Evolutionary conservation across 2,888 invertebrate species (phyloP), one percentile per base, ranked within the genome.

Genomic region (Bedellia somnulentella): DNA sequence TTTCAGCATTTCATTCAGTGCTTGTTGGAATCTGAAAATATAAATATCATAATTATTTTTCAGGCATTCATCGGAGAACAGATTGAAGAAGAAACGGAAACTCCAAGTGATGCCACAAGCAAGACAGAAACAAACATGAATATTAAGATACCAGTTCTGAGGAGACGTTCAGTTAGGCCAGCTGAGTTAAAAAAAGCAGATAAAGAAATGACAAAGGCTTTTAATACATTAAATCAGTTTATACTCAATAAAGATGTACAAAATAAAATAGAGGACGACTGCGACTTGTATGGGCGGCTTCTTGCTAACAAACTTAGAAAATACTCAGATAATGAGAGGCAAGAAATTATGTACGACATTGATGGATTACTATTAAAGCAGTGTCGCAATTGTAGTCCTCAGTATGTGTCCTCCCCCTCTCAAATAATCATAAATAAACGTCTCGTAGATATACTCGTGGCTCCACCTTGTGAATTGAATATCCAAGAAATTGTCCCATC

Each of bases 121-220:
- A 4, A 21, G 9, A n/a, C 9, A 10, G 21, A 9, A 10, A 21
- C 21, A 10, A 21, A n/a, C 9, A 21, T n/a, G 21, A 21, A 21
- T 9, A 10, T 21, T 10, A 21, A 10, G 9, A 21, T 21, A n/a
- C 21, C 9, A 21, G 21, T 10, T 21, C 21, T 33, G 27, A 33
- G 30, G 30, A 29, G 33, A 15, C 33, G 33, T 33, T 33, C 29
- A 15, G 29, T 30, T 30, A 33, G 30, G n/a, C n/a, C n/a, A n/a
- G n/a, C 33, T 11, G 33, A 33, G 30, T 27, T 33, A 30, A 23
- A 33, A 33, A 33, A 27, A 30, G 33, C 33, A 33, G 30, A 17
- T 24, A 27, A 33, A 29, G 29, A 29, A 33, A 33, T 33, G 33
- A 24, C 24, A 12, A 18, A 33, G 21, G 33, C 33, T 29, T 21